Conservation (phyloP, 2,113 vertebrate genomes). For the Protobothrops mucrosquamatus region DNA sequence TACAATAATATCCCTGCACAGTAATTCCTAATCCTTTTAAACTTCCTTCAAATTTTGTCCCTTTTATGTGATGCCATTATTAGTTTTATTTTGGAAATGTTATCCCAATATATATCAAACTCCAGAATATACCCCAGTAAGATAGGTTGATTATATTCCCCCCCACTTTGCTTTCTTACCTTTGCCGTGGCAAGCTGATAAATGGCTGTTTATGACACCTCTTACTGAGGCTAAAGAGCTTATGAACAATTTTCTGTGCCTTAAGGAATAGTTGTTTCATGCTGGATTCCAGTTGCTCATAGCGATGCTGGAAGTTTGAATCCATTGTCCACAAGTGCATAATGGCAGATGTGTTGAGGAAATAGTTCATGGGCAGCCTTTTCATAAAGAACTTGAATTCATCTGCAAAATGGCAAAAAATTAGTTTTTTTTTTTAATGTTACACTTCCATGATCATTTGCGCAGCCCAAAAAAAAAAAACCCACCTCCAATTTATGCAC, state of each 20-base stretch:
- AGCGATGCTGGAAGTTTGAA: constrained; percentile 87
- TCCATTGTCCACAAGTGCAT: constrained; percentile 94
- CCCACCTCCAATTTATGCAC: background rate
- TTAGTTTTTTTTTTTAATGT: constrained; percentile 17
- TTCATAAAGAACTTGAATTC: constrained; percentile 94
- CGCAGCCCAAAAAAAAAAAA: background rate
- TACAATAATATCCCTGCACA: background rate
- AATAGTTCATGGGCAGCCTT: constrained; percentile 88
- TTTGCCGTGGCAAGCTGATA: constrained; percentile 84
- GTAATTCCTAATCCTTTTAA: background rate
- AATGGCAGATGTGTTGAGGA: constrained; percentile 89
- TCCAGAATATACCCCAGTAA: background rate
- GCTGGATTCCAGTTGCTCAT: constrained; percentile 88
- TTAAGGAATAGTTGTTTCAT: constrained; percentile 85
- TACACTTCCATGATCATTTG: background rate
- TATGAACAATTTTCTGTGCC: constrained; percentile 90
- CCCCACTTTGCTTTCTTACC: constrained; percentile 68
- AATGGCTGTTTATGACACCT: constrained; percentile 91
- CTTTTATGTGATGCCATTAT: too few species aligned
- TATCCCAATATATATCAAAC: too few species aligned
- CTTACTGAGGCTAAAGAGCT: constrained; percentile 96
- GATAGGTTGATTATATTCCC: too few species aligned
- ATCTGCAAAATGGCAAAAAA: constrained; percentile 72
- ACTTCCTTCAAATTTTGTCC: background rate
- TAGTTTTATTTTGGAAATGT: background rate